Conservation (phyloP, 2,113 vertebrate species). For the Shinisaurus crocodilurus region DNA sequence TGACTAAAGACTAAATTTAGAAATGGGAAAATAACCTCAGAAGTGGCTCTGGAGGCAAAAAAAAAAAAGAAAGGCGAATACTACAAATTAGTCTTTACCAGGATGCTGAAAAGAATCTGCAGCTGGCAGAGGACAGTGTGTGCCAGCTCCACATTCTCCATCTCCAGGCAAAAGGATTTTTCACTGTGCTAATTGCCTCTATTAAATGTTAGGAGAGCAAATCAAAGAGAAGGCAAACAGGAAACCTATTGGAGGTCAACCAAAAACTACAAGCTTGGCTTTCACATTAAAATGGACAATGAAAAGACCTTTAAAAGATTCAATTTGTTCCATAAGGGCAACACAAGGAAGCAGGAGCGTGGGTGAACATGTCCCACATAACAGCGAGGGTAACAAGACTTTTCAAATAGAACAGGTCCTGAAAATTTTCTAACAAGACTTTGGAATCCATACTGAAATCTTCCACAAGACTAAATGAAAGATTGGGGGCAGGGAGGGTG, state of each 20-base stretch:
- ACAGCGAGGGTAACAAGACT: background rate
- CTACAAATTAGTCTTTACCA: slow-evolving; percentile 38
- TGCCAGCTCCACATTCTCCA: slow-evolving; percentile 52
- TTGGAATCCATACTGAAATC: background rate
- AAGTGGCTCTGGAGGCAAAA: slow-evolving; percentile 11
- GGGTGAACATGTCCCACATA: background rate
- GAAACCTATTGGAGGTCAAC: slow-evolving; percentile 32
- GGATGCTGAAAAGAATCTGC: slow-evolving; percentile 44
- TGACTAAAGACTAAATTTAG: slow-evolving; percentile 47
- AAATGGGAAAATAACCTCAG: slow-evolving; percentile 36
- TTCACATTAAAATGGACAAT: slow-evolving; percentile 47
- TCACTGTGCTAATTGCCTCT: slow-evolving; percentile 37
- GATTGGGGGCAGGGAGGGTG: no score
- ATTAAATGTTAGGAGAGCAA: slow-evolving; percentile 41
- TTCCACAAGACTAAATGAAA: background rate
- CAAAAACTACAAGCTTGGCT: slow-evolving; percentile 28
- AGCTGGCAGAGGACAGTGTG: background rate
- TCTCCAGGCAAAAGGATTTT: slow-evolving; percentile 42
- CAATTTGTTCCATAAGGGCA: background rate
- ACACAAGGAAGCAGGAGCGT: background rate
- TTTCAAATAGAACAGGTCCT: background rate
- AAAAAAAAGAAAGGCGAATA: slow-evolving; percentile 9
- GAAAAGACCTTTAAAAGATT: slow-evolving; percentile 45
- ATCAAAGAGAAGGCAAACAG: slow-evolving; percentile 50
- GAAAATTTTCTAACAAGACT: background rate